These are phyloP conservation scores for Paraplagusia blochii DNA, from an alignment of 2,113 vertebrate genomes.

Conservation along the genomic window DNA sequence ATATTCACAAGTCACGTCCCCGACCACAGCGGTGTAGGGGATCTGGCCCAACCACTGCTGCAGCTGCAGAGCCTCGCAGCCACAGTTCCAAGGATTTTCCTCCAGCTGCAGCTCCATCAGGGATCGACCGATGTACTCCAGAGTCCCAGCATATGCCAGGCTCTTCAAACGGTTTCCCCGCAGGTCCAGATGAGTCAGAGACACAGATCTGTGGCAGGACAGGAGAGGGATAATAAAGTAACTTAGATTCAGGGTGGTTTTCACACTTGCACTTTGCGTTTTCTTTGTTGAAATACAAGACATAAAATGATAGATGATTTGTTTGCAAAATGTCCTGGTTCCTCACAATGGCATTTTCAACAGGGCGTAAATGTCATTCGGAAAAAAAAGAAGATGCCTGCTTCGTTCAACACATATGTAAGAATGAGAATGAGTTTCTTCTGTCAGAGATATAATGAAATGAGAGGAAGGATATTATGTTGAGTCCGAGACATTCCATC, in stretches of 20 bases:
- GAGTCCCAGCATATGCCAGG: conserved; percentile 88
- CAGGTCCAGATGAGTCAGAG: conserved; percentile 96
- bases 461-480: too few relatives aligned
- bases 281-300: too few relatives aligned
- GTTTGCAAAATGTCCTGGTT: too few relatives aligned
- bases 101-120: conserved; percentile 98
- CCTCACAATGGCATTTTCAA: too few relatives aligned
- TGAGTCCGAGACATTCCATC: too few relatives aligned
- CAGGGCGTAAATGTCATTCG: too few relatives aligned
- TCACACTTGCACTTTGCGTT: too few relatives aligned
- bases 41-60: conserved; percentile 95
- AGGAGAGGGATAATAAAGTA: conserved; percentile 21
- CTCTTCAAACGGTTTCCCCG: conserved; percentile 96
- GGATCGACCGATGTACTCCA: conserved; percentile 93
- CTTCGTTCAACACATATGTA: too few relatives aligned
- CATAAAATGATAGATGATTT: too few relatives aligned
- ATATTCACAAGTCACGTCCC: conserved; percentile 95
- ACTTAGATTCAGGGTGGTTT: conserved; percentile 25
- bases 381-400: too few relatives aligned
- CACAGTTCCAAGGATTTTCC: conserved; percentile 98
- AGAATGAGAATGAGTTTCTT: too few relatives aligned
- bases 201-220: conserved; percentile 81
- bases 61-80: conserved; percentile 91
- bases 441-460: too few relatives aligned
- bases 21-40: conserved; percentile 93